phyloP scores from a whole-genome alignment of 2,888 invertebrate species.

The Apotomis turbidana region DNA sequence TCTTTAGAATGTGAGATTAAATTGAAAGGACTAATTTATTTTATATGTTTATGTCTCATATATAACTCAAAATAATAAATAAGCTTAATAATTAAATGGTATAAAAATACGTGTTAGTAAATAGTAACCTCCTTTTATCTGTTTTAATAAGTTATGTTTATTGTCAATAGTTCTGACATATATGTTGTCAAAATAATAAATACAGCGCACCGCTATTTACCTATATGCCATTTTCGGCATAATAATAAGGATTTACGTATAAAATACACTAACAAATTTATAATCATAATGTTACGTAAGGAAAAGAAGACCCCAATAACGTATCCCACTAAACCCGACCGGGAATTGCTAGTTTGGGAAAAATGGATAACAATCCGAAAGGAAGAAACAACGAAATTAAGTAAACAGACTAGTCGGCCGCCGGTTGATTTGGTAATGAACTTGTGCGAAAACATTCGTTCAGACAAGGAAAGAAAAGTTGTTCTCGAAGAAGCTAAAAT shows the following conservation, averaged over 20 bases:
- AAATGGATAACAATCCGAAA: slow-evolving; percentile 72
- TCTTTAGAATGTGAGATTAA: too few species aligned
- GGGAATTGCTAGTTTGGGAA: slow-evolving; percentile 69
- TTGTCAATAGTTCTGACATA: too few species aligned
- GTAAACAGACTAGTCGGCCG: slow-evolving; percentile 52
- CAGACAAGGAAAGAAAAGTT: slow-evolving; percentile 67
- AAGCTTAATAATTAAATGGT: too few species aligned
- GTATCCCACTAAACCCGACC: slow-evolving; percentile 57
- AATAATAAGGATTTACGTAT: neutral
- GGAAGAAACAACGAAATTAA: slow-evolving; percentile 62
- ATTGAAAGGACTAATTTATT: too few species aligned
- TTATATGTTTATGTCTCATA: too few species aligned
- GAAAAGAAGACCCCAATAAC: slow-evolving; percentile 42
- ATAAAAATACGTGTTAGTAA: too few species aligned
- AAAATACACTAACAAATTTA: neutral
- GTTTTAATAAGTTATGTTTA: too few species aligned
- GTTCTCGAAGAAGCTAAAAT: slow-evolving; percentile 70
- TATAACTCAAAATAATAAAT: too few species aligned
- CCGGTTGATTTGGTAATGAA: slow-evolving; percentile 73
- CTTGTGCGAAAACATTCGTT: slow-evolving; percentile 59
- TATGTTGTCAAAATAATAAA: neutral
- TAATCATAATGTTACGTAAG: slow-evolving; percentile 1
- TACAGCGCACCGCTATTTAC: neutral
- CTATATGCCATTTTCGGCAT: too few species aligned
- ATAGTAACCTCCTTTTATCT: too few species aligned